These are phyloP conservation scores for Tyrophagus putrescentiae DNA, from an alignment of 1,140 invertebrate genomes.

Conservation along the genomic window DNA sequence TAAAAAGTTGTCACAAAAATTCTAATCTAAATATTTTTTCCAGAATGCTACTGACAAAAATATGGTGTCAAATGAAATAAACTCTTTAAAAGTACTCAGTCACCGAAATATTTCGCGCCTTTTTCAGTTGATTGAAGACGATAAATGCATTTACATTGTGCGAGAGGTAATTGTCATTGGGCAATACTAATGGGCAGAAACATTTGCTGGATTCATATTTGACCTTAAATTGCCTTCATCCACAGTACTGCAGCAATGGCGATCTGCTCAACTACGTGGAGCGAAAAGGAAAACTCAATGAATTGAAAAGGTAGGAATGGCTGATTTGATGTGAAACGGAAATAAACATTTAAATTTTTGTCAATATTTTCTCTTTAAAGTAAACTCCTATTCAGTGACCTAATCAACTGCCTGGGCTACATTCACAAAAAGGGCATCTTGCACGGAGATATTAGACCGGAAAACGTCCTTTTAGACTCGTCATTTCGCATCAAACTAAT, in stretches of 20 bases:
- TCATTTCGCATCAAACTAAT: slow-evolving; percentile 68
- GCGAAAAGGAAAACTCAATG: slow-evolving; percentile 49
- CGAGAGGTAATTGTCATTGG: slow-evolving; percentile 43
- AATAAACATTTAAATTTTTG: no score
- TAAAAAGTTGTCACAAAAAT: neutral
- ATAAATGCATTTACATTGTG: slow-evolving; percentile 50
- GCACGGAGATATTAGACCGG: slow-evolving; percentile 67
- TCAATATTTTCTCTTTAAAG: no score
- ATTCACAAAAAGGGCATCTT: slow-evolving; percentile 57
- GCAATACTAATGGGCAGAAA: slow-evolving; percentile 8
- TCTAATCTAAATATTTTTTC: neutral
- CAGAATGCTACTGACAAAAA: neutral
- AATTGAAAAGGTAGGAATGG: slow-evolving; percentile 51
- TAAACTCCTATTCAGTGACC: slow-evolving; percentile 54
- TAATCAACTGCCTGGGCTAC: slow-evolving; percentile 43
- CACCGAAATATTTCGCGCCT: slow-evolving; percentile 71
- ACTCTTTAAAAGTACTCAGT: slow-evolving; percentile 4
- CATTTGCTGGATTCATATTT: slow-evolving; percentile 15
- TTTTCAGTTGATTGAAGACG: slow-evolving; percentile 64
- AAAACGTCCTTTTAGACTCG: slow-evolving; percentile 63
- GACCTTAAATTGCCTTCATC: no score
- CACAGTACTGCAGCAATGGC: slow-evolving; percentile 58
- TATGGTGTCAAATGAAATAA: slow-evolving; percentile 2
- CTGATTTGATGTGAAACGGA: slow-evolving; percentile 29
- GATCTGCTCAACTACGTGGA: slow-evolving; percentile 75